Percentiles rank a stretch among this genome's conserved stretches.
Conservation (phyloP, 92 coral and sea anemone species). For the Phymanthus crucifer region DNA sequence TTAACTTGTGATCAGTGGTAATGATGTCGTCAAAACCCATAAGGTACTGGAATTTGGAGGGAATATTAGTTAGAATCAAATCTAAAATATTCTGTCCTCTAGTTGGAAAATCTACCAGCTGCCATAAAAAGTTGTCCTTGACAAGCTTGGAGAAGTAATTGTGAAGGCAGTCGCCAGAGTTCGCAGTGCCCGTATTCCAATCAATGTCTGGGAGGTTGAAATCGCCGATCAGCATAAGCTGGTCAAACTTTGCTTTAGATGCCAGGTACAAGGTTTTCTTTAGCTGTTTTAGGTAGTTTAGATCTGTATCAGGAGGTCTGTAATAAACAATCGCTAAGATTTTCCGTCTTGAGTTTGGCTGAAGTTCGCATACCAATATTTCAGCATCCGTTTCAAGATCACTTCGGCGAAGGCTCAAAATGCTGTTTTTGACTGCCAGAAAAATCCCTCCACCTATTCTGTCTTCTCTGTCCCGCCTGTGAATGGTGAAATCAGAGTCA, state of each 20-base stretch:
- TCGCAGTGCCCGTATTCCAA: slow-evolving; percentile 39
- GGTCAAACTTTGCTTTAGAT: slow-evolving; percentile 22
- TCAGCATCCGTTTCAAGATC: slow-evolving; percentile 40
- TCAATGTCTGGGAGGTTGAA: slow-evolving; percentile 27
- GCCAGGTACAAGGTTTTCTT: slow-evolving; percentile 25
- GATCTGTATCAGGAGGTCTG: slow-evolving; percentile 24
- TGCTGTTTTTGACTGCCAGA: slow-evolving; percentile 26
- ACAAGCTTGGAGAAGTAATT: neutral
- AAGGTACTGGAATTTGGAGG: slow-evolving; percentile 43
- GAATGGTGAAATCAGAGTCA: slow-evolving; percentile 27
- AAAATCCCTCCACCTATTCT: slow-evolving; percentile 36
- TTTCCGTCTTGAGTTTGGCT: slow-evolving; percentile 29
- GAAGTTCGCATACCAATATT: slow-evolving; percentile 25
- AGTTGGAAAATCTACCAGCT: neutral
- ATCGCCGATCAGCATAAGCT: slow-evolving; percentile 23
- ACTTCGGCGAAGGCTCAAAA: slow-evolving; percentile 24
- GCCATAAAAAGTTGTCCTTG: neutral
- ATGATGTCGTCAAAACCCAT: slow-evolving; percentile 53
- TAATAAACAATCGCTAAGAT: slow-evolving; percentile 23
- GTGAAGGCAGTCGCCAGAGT: slow-evolving; percentile 21
- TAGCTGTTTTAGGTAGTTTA: slow-evolving; percentile 20
- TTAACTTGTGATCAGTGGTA: slow-evolving; percentile 52
- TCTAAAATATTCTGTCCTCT: slow-evolving; percentile 27
- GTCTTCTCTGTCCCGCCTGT: slow-evolving; percentile 34
- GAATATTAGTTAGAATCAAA: slow-evolving; percentile 46